Conservation (phyloP, 2,888 invertebrate genomes). For the Drosophila atripex region DNA sequence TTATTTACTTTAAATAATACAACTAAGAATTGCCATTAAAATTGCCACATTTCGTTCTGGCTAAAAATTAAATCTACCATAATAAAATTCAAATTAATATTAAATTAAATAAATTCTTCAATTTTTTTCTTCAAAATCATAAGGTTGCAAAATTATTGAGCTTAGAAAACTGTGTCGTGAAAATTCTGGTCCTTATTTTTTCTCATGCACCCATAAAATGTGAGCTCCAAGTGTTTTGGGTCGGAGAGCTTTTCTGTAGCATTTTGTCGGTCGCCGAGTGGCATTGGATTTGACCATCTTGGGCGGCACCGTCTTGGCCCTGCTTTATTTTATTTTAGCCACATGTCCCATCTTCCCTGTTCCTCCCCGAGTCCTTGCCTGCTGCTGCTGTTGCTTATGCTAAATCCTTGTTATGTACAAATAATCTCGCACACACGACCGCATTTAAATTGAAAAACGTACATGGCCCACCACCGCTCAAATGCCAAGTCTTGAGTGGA, state of each 20-base stretch:
- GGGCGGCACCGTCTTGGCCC: conserved; percentile 20
- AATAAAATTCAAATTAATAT: no score
- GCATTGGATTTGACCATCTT: conserved; percentile 43
- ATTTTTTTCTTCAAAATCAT: no score
- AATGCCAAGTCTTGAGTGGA: conserved; percentile 39
- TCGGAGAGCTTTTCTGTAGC: conserved; percentile 54
- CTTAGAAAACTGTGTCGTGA: not conserved
- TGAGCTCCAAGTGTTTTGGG: conserved; percentile 48
- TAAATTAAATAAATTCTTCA: no score
- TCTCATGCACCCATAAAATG: conserved; percentile 35
- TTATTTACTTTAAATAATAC: no score
- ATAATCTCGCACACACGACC: conserved; percentile 79
- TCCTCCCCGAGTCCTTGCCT: conserved; percentile 1
- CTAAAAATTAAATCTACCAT: no score
- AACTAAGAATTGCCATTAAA: no score
- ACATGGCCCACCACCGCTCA: conserved; percentile 52
- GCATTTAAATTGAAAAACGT: conserved; percentile 80
- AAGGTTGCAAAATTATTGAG: no score
- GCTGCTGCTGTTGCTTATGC: conserved; percentile 59
- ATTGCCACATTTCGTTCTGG: no score
- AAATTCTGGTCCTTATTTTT: not conserved
- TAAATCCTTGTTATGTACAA: conserved; percentile 76
- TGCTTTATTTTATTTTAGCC: conserved; percentile 16
- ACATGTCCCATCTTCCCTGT: conserved; percentile 1
- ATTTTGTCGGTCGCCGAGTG: conserved; percentile 42